phyloP scores from a whole-genome alignment of 2,797 vertebrate species.

The Sebastes oblongus region DNA sequence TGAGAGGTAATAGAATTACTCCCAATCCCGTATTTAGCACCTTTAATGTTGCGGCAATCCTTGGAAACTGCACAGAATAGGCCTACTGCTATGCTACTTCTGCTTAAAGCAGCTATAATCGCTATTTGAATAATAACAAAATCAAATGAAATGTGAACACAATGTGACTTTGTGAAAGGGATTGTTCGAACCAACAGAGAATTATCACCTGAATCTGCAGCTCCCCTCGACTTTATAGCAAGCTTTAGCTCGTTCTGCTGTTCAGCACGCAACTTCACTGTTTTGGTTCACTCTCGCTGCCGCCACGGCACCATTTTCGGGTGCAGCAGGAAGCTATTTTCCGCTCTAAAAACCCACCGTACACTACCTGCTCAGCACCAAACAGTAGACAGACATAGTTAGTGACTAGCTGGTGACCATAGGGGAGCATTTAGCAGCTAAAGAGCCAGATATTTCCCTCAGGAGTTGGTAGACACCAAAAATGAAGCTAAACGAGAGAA shows the following conservation, averaged over 20 bases:
- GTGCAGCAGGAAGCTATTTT: neutral
- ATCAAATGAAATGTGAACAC: neutral
- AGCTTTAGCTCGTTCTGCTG: neutral
- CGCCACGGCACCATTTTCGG: neutral
- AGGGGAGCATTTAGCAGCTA: neutral
- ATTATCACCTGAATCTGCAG: neutral
- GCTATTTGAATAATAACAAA: neutral
- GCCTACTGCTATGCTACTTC: neutral
- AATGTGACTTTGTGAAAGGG: neutral
- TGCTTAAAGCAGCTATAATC: neutral
- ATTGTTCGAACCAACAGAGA: neutral
- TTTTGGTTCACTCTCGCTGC: neutral
- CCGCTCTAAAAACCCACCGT: neutral
- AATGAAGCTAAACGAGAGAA: neutral
- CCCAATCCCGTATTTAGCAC: too few relatives aligned
- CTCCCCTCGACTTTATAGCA: neutral
- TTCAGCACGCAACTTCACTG: neutral
- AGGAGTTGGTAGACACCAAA: neutral
- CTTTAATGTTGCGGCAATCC: neutral
- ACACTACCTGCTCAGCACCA: neutral
- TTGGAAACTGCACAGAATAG: neutral
- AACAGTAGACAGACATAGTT: neutral
- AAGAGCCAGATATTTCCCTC: neutral
- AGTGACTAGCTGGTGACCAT: neutral
- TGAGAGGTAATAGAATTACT: too few relatives aligned